Evolutionary conservation across 2,797 vertebrate species (phyloP), one percentile per base, ranked within the genome.

Genomic region (Thunnus albacares): DNA sequence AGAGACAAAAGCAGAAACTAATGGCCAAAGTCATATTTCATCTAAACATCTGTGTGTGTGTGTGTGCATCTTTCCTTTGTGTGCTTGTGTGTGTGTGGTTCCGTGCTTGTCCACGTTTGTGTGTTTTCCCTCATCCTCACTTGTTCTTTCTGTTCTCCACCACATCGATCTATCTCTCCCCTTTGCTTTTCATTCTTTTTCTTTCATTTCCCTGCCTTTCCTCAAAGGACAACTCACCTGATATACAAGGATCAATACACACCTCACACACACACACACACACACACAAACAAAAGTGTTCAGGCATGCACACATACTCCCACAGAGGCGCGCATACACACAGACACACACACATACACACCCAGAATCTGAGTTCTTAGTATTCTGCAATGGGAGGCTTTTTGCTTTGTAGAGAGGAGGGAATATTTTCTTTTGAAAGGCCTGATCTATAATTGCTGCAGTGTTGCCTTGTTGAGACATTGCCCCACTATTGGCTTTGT

Each of bases 11-110:
- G 62, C 17, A 61, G 80, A 66, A 81, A 77, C 68, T 82, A 87
- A 87, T 70, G 22, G 64, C 51, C 74, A 62, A 94, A 95, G 94
- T 95, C 92, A 92, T 95, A 95, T 87, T 83, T 87, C 52, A 96
- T 93, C 87, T 87, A 78, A 95, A 94, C 93, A 71, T 79, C 58
- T 79, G 65, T 64, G 55, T 64, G n/a, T 65, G 71, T 77, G 52
- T 66, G 56, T 65, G 43, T 59, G 5, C 28, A 1, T 66, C 18
- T 20, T 5, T 20, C 45, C 14, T 24, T 38, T 58, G 1, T 2
- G 1, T 93, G 92, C 92, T 90, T 95, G 45, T 60, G 59, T 70
- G 59, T 70, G 45, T 66, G 75, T 0, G 2, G 15, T 22, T 33
- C 60, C 26, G 56, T 43, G 4, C 45, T 15, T 28, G 28, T 8